Evolutionary conservation across 2,113 vertebrate species (phyloP), one percentile per base, ranked within the genome.

Genomic region (Pollimyrus isidori): DNA sequence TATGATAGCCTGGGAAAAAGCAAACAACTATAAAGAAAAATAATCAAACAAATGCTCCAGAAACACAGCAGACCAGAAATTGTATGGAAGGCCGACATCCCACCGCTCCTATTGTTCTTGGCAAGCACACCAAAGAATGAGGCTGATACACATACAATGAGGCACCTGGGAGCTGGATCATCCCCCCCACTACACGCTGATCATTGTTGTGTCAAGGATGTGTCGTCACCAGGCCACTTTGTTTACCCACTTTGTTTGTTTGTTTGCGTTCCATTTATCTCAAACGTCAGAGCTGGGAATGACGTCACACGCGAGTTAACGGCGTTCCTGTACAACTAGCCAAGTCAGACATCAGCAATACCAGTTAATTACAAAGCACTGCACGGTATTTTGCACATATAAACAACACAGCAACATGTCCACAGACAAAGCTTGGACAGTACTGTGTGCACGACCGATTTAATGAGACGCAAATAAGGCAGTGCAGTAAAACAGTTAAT

Each of bases 31-130:
- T 42, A 76, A 42, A 76, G 35, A 76, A 39, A 35, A 76, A 76
- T 17, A 13, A 26, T 65, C 58, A 65, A 76, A 39, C 50, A 87
- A 87, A 26, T 46, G 52, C 52, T 39, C 26, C 6, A 62, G 53
- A 39, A 17, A 42, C 35, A 15, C 26, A 58, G 9, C 45, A 45
- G 42, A 21, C 39, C 88, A 90, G 87, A 84, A 86, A 92, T 92
- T 87, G 92, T 92, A 94, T 91, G 90, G 93, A 92, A 93, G 92
- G 93, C 93, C 58, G 62, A 90, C 91, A 93, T 92, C 92, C 46
- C 50, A 46, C 39, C 50, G 91, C 21, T 91, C 88, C 87, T 94
- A 93, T 93, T 94, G 92, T 92, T 93, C 88, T 93, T 93, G 93
- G 93, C 91, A 91, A 86, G 88, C 19, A 90, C 89, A 89, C 91